These are phyloP conservation scores for Dreissena rostriformis DNA, from an alignment of 1,140 invertebrate species.

Conservation along the genomic window DNA sequence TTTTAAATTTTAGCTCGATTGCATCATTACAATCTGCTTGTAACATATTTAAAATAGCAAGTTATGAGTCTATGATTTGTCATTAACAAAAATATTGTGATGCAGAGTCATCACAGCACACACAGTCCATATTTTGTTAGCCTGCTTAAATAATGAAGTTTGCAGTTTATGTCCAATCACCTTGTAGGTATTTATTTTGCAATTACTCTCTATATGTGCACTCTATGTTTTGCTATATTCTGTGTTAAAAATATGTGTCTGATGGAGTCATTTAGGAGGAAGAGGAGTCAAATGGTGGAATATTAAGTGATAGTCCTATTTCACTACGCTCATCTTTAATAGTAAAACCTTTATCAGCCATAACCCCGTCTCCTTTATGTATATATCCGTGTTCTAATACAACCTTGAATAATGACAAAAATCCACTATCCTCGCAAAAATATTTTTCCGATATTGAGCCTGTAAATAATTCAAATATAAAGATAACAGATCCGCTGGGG, in stretches of 20 bases:
- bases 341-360: constrained; percentile 66
- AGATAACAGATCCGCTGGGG: constrained; percentile 55
- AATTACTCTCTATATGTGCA: constrained; percentile 61
- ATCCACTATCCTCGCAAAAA: constrained; percentile 48
- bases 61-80: constrained; percentile 29
- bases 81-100: constrained; percentile 57
- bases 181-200: constrained; percentile 56
- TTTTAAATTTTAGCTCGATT: too few species aligned
- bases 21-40: too few species aligned
- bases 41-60: too few species aligned
- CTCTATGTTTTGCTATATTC: constrained; percentile 60
- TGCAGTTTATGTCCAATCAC: constrained; percentile 53
- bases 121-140: constrained; percentile 62
- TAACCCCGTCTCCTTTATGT: constrained; percentile 54
- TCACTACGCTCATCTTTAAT: constrained; percentile 54
- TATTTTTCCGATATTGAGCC: constrained; percentile 53
- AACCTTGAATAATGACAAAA: constrained; percentile 28
- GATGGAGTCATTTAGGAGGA: constrained; percentile 40
- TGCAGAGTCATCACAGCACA: constrained; percentile 57
- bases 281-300: constrained; percentile 51
- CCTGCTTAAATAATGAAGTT: constrained; percentile 56
- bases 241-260: constrained; percentile 39
- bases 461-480: constrained; percentile 55
- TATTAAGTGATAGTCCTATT: constrained; percentile 54
- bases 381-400: constrained; percentile 25